A percentile compares a stretch with the other conserved stretches of the same genome.
These are phyloP conservation scores for Campylorhamphus procurvoides DNA, from an alignment of 2,113 vertebrate species.

Conservation along the genomic window DNA sequence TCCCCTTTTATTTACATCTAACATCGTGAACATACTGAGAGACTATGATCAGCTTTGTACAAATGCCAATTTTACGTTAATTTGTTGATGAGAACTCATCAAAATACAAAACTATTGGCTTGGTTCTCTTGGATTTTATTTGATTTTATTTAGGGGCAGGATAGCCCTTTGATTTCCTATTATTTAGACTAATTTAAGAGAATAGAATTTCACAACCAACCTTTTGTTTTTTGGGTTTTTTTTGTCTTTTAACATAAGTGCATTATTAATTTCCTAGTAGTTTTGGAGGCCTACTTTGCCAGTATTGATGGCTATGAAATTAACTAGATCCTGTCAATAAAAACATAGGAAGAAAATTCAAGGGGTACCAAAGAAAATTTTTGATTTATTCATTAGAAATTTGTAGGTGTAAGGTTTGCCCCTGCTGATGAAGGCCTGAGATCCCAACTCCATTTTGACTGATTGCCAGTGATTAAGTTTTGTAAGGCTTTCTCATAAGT, in stretches of 20 bases:
- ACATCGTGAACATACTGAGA: neutral
- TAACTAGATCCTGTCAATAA: neutral
- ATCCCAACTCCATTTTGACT: neutral
- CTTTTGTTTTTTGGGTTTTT: neutral
- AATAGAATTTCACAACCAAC: neutral
- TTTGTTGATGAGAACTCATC: neutral
- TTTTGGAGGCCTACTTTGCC: neutral
- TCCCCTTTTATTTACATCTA: neutral
- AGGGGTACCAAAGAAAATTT: neutral
- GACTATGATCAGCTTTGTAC: neutral
- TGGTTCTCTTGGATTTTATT: neutral
- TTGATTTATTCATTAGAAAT: neutral
- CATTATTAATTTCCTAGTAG: neutral
- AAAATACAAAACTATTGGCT: neutral
- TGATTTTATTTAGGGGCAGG: neutral
- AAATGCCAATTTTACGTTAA: neutral
- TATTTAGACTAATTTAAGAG: neutral
- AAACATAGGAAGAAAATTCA: neutral
- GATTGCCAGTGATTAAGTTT: neutral
- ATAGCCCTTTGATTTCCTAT: neutral
- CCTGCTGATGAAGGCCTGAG: neutral
- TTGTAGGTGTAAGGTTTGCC: neutral
- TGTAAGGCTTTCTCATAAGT: neutral
- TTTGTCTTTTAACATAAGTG: neutral
- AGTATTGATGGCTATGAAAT: neutral